Evolutionary conservation across 1,140 invertebrate genomes (phyloP), one percentile per base, ranked within the genome.

Genomic region (Halictus rubicundus): DNA sequence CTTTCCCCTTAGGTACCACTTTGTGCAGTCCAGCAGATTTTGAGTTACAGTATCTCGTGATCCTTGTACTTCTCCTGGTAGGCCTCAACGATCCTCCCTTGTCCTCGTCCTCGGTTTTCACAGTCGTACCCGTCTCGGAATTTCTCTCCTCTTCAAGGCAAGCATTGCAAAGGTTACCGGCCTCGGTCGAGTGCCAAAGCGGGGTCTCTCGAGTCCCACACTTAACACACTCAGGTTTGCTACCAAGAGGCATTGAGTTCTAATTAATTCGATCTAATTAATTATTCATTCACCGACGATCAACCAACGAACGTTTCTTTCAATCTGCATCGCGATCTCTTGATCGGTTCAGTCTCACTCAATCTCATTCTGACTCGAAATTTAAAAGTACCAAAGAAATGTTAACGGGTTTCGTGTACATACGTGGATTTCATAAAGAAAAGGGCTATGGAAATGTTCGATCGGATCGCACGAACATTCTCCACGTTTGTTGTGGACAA

Each of bases 1-100:
- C 96, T 90, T 96, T 95, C 16, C 96, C 95, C 85, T 96, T 96
- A 0, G 95, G 94, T 0, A 94, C 93, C 0, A 93, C 76, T 86
- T 93, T 89, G 65, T 82, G 90, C 64, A 89, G 80, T 25, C 90
- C 87, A 68, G 88, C 91, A 10, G 89, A 64, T 80, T 93, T 93
- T 0, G 92, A 92, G 49, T 94, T 94, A 72, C 95, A 94, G 72
- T 94, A 95, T 52, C 94, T 92, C 4, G 95, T 93, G 70, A 93
- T 90, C 81, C 94, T 90, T 14, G 94, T 93, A 91, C 95, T 94
- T 87, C 94, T 94, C 66, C 94, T 87, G 81, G 94, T 90, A 82
- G 94, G 81, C 89, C 91, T 94, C 9, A 88, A 83, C 23, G 89
- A 85, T 65, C 88, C 89, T 59, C 87, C 88, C 77, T 90, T 90